A percentile compares a stretch with the other conserved stretches of the same genome.
These are phyloP conservation scores for Magallana gigas DNA, from an alignment of 1,140 invertebrate genomes.

Conservation along the genomic window DNA sequence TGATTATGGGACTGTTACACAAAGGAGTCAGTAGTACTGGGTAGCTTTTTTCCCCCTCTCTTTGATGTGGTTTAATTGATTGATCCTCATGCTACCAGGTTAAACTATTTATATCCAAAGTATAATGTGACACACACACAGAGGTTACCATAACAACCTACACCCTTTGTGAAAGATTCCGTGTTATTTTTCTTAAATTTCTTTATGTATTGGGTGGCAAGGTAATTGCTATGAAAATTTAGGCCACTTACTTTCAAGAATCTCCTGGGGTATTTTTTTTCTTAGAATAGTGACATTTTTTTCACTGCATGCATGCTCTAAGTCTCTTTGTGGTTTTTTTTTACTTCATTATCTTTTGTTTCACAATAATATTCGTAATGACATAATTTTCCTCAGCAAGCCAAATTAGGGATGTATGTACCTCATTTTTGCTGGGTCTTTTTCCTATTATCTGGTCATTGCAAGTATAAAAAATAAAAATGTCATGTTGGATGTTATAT, in stretches of 20 bases:
- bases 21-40: neutral
- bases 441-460: no score
- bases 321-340: no score
- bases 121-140: neutral
- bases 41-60: neutral
- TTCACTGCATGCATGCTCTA: no score
- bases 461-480: no score
- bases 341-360: no score
- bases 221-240: neutral
- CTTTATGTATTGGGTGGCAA: neutral
- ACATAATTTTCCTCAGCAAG: no score
- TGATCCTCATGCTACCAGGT: neutral
- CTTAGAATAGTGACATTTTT: no score
- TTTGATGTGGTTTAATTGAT: slow-evolving; percentile 7
- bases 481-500: no score
- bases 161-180: neutral
- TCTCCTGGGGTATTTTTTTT: no score
- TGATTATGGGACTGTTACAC: neutral
- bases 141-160: slow-evolving; percentile 9
- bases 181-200: neutral
- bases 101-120: neutral
- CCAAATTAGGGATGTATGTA: no score
- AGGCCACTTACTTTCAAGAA: neutral
- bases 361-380: no score
- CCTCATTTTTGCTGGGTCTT: no score